These are phyloP conservation scores for Emydoidea blandingii DNA, from an alignment of 2,797 vertebrate genomes.

Conservation along the genomic window DNA sequence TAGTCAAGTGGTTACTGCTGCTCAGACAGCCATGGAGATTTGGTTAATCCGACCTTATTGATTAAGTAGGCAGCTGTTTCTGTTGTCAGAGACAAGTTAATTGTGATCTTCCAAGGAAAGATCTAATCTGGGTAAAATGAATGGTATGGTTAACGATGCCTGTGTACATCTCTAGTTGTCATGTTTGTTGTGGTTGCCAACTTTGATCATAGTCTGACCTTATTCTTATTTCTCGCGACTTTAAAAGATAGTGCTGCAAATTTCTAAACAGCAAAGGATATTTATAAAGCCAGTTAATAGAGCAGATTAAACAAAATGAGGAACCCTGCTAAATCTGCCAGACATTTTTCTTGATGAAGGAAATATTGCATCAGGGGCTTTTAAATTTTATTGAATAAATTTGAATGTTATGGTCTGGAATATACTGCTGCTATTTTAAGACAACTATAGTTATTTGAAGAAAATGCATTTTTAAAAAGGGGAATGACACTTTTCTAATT, in stretches of 20 bases:
- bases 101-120: neutral
- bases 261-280: neutral
- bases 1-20: neutral
- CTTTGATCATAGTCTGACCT: neutral
- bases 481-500: neutral
- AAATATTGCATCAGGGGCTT: neutral
- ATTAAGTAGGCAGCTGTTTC: neutral
- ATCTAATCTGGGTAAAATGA: neutral
- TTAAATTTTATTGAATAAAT: neutral
- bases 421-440: accelerated
- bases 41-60: neutral
- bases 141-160: neutral
- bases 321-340: neutral
- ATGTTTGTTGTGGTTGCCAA: neutral
- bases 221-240: neutral
- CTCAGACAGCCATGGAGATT: neutral
- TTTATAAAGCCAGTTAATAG: neutral
- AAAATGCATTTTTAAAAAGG: neutral
- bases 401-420: neutral
- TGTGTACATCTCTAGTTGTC: neutral
- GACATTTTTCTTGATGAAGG: neutral
- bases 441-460: neutral
- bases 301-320: neutral
- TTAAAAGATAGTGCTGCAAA: neutral
- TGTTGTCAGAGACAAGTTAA: neutral